Evolutionary conservation across 2,797 vertebrate genomes (phyloP), one percentile per base, ranked within the genome.

Genomic region (Crenuchus spilurus): DNA sequence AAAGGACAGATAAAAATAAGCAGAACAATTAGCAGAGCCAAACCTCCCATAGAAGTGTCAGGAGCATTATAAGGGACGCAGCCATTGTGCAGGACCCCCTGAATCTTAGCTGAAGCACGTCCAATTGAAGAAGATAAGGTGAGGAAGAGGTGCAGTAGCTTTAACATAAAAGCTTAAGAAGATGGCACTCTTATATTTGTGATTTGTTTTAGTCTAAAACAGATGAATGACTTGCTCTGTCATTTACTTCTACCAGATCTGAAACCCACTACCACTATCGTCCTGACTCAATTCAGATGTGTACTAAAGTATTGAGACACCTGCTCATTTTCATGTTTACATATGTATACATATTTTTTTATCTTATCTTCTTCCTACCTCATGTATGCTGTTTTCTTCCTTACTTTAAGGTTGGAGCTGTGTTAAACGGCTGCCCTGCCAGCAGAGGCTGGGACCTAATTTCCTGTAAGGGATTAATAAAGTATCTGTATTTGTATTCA

Each of bases 1-100:
- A 64, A 78, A 67, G 75, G 75, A 83, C 13, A 55, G 67, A 84
- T 75, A 73, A 83, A 80, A 81, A 84, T 83, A 82, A 81, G 74
- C 80, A 77, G 79, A 68, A 81, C 78, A 80, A 81, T 81, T 79
- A 82, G 67, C 18, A 16, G 30, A 18, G 81, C 62, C 62, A 54
- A 67, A 69, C 62, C 80, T 83, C 61, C 77, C 68, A 76, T 75
- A 76, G 64, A 76, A 35, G 54, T 76, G 76, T 80, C 74, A 60
- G 26, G 46, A 76, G 51, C 46, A 24, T 75, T 80, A 70, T 20
- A 28, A 64, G 39, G 30, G 65, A 28, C 42, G 30, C 51, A 46
- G 49, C 44, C 41, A 30, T 22, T 31, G 69, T 55, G 66, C 61
- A 30, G 58, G 55, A 58, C 60, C 41, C 57, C 14, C 31, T 39